Conservation (phyloP, 2,113 vertebrate species). For the Ictidomys tridecemlineatus region DNA sequence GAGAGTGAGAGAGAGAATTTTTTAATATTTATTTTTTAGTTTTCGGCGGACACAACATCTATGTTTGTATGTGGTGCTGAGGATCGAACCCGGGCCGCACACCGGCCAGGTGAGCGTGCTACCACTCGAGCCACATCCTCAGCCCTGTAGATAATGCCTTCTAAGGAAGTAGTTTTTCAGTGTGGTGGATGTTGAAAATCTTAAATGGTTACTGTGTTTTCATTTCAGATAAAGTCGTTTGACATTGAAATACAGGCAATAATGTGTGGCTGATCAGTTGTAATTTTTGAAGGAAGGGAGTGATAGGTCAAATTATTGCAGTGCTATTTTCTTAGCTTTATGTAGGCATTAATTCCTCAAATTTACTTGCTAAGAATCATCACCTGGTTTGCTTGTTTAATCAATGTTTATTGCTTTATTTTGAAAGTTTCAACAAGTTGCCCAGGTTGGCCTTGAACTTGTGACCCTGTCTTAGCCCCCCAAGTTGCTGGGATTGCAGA, state of each 20-base stretch:
- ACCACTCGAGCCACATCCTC: too few relatives aligned
- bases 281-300: not conserved
- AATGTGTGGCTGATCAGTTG: not conserved
- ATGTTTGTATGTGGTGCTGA: too few relatives aligned
- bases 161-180: not conserved
- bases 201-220: not conserved
- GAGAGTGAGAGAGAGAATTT: too few relatives aligned
- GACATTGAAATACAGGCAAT: not conserved
- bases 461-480: too few relatives aligned
- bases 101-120: too few relatives aligned
- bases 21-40: too few relatives aligned
- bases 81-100: too few relatives aligned
- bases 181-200: not conserved
- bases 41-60: too few relatives aligned
- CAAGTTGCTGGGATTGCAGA: too few relatives aligned
- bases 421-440: not conserved
- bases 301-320: not conserved
- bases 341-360: not conserved
- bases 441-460: not conserved
- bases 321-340: not conserved
- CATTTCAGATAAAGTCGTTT: not conserved
- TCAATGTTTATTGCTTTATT: too few relatives aligned
- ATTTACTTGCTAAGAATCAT: not conserved
- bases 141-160: rapidly evolving
- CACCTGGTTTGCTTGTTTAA: not conserved